Evolutionary conservation across 1,140 invertebrate genomes (phyloP).

Genomic region (Sipha flava): DNA sequence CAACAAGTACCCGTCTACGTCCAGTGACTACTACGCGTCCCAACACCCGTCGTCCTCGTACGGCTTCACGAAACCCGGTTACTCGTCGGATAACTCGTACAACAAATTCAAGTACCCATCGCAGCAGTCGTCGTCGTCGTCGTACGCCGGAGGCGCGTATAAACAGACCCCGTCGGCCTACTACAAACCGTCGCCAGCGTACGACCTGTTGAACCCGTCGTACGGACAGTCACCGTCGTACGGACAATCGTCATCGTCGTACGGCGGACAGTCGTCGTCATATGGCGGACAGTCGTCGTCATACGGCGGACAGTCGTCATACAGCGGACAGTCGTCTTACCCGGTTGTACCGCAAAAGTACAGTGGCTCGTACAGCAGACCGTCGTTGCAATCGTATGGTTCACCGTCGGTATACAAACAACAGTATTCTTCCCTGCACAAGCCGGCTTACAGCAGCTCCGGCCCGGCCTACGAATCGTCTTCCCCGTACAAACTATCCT

Average conservation of each 20-base stretch:
- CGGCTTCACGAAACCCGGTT: neutral
- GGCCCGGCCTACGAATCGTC: neutral
- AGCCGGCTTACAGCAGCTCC: neutral
- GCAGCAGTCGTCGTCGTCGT: neutral
- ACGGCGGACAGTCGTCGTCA: neutral
- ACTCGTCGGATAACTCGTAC: neutral
- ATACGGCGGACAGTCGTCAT: neutral
- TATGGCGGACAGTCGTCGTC: neutral
- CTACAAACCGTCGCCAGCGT: neutral
- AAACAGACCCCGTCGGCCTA: neutral
- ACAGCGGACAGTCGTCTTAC: neutral
- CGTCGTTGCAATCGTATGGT: neutral
- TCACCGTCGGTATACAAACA: neutral
- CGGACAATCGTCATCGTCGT: neutral
- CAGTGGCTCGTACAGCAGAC: neutral
- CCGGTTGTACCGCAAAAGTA: neutral
- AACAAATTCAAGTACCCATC: neutral
- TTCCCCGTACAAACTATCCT: neutral
- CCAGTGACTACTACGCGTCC: neutral
- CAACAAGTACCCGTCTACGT: conserved; percentile 5
- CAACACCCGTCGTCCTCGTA: neutral
- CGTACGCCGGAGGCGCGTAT: neutral
- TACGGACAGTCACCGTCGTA: neutral
- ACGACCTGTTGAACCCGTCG: neutral
- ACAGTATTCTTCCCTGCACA: neutral